phyloP scores from a whole-genome alignment of 2,888 invertebrate species.

The Eristalis tenax region DNA sequence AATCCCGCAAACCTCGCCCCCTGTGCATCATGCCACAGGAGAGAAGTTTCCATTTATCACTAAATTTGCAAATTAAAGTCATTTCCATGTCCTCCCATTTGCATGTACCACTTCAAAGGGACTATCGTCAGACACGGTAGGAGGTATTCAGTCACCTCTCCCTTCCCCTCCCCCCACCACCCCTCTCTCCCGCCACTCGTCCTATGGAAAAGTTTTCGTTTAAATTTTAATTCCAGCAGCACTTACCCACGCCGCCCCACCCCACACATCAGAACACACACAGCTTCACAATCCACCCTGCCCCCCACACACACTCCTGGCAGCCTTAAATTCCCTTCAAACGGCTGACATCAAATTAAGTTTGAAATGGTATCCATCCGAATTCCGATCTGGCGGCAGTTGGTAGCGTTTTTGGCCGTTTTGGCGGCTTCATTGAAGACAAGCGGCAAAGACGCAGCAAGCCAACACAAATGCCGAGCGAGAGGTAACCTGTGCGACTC shows the following conservation, averaged over 20 bases:
- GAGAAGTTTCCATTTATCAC: background rate
- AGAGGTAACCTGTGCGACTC: background rate
- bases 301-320: background rate
- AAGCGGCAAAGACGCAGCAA: background rate
- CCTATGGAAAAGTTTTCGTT: background rate
- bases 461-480: background rate
- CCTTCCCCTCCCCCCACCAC: too few species aligned
- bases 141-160: background rate
- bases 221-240: background rate
- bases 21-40: background rate
- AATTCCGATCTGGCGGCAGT: background rate
- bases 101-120: background rate
- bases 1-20: background rate
- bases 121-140: background rate
- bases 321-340: background rate
- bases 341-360: slow-evolving; percentile 28
- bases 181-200: background rate
- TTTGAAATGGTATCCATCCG: slow-evolving; percentile 13
- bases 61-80: background rate
- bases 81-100: background rate
- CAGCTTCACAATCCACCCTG: background rate
- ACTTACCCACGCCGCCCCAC: background rate
- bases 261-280: background rate
- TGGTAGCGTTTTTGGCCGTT: background rate
- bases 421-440: background rate